Base-by-base conservation (phyloP, 2,888 invertebrate species). In the Macrophya alboannulata region DNA sequence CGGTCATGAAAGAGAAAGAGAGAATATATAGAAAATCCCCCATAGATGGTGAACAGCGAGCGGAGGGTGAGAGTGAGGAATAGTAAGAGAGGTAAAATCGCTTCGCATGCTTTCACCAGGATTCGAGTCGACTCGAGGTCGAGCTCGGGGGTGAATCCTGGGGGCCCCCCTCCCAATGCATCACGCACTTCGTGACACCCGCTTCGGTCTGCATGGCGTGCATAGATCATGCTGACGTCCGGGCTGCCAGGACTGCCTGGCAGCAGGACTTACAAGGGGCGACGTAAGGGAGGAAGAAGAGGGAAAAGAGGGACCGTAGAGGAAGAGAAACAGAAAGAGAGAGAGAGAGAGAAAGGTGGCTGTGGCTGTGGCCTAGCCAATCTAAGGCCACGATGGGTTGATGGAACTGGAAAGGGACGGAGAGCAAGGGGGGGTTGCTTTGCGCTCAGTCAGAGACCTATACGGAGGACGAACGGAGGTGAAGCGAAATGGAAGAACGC, bases 191-290 rank as follows among this genome's bases (percentile, higher is more conserved):
- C 90, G 89, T 90, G 91, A 91, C 90, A 90, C 88, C 88, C 89
- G 89, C 87, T 87, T 89, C 88, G 81, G 51, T 71, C 51, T 87
- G 89, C 89, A 87, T 88, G 88, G 87, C 89, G 88, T 88, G 91
- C 90, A 91, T 91, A 91, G 90, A 91, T 91, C 91, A 91, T 89
- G 89, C 89, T 89, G 90, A 90, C 89, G 91, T 90, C 89, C 88
- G 86, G 86, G 48, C 84, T 82, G 62, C 55, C 87, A 87, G 88
- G 88, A 86, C 87, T 86, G 86, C 79, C 68, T 48, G 86, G 77
- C 84, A 76, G 83, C 62, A 83, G 83, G 65, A 65, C 68, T 83
- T 40, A 48, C 68, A 43, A 85, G 74, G 45, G 84, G 76, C n/a
- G 48, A 71, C 12, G 25, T 37, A 72, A 72, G 37, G 43, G 37